Evolutionary conservation across 2,888 invertebrate species (phyloP).

Genomic region (Rhagophthalmus giganteus): DNA sequence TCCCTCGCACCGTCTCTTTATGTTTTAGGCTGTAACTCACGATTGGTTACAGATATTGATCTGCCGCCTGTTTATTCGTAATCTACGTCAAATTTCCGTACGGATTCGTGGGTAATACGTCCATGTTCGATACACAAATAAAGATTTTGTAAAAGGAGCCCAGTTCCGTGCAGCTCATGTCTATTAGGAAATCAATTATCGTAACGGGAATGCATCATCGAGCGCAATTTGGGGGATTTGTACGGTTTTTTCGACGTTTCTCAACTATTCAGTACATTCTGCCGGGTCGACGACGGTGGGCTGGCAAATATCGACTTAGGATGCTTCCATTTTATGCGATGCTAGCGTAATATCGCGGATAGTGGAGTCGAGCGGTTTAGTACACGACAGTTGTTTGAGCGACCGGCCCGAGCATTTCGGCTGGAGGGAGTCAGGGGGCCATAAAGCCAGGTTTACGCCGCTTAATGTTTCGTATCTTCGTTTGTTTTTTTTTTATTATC

Average conservation of each 20-base stretch:
- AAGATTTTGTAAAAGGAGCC: constrained; percentile 26
- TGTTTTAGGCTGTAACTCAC: constrained; percentile 51
- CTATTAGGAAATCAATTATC: constrained; percentile 22
- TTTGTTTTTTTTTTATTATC: constrained; percentile 39
- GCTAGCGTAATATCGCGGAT: constrained; percentile 52
- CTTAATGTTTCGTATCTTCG: constrained; percentile 48
- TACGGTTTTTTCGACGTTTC: constrained; percentile 22
- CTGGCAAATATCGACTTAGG: constrained; percentile 49
- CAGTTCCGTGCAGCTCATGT: constrained; percentile 11
- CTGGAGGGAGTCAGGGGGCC: constrained; percentile 36
- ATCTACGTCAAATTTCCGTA: constrained; percentile 49
- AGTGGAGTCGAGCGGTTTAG: constrained; percentile 50
- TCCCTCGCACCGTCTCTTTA: constrained; percentile 44
- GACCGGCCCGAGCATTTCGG: constrained; percentile 43
- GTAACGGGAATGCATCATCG: constrained; percentile 33
- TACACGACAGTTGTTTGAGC: constrained; percentile 54
- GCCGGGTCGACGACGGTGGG: constrained; percentile 30
- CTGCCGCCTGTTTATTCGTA: constrained; percentile 50
- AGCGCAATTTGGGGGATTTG: constrained; percentile 27
- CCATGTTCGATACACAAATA: constrained; percentile 39
- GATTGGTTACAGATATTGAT: constrained; percentile 53
- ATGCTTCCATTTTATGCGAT: constrained; percentile 52
- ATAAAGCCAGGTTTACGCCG: constrained; percentile 50
- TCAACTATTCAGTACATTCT: constrained; percentile 20
- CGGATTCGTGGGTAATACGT: constrained; percentile 46